Conservation (phyloP, 1,140 invertebrate genomes). For the Nymphalis io region DNA sequence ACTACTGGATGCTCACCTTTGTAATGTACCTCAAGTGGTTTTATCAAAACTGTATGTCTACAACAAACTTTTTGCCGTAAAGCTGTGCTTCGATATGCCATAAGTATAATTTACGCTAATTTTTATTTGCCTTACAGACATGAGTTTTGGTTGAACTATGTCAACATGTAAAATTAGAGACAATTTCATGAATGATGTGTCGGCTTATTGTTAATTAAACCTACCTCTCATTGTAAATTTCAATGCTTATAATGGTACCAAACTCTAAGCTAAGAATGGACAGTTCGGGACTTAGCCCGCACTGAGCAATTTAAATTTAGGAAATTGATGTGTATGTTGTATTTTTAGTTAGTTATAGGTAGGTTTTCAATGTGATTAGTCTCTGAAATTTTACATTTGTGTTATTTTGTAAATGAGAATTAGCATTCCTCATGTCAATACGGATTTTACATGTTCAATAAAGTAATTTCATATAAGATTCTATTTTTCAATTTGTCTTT, state of each 20-base stretch:
- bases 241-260: conserved; percentile 78
- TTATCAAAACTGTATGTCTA: conserved; percentile 69
- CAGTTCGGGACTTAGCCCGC: conserved; percentile 52
- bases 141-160: conserved; percentile 72
- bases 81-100: conserved; percentile 73
- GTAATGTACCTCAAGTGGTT: conserved; percentile 68
- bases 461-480: conserved; percentile 82
- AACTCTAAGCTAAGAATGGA: conserved; percentile 73
- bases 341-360: conserved; percentile 82
- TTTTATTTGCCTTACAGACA: conserved; percentile 59
- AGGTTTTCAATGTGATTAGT: conserved; percentile 81
- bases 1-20: conserved; percentile 75
- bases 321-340: conserved; percentile 81
- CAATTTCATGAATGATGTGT: conserved; percentile 59
- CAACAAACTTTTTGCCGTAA: conserved; percentile 51
- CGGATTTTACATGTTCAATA: conserved; percentile 82
- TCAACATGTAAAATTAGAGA: conserved; percentile 78
- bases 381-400: conserved; percentile 81
- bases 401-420: conserved; percentile 81
- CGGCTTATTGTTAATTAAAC: conserved; percentile 74
- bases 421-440: conserved; percentile 82
- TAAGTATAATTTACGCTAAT: conserved; percentile 62
- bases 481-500: conserved; percentile 64
- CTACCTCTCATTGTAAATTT: conserved; percentile 81
- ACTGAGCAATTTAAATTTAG: conserved; percentile 74